Percentiles rank a stretch among this genome's conserved stretches.
phyloP scores from a whole-genome alignment of 2,797 vertebrate genomes.

The Neosilurus hyrtlii region DNA sequence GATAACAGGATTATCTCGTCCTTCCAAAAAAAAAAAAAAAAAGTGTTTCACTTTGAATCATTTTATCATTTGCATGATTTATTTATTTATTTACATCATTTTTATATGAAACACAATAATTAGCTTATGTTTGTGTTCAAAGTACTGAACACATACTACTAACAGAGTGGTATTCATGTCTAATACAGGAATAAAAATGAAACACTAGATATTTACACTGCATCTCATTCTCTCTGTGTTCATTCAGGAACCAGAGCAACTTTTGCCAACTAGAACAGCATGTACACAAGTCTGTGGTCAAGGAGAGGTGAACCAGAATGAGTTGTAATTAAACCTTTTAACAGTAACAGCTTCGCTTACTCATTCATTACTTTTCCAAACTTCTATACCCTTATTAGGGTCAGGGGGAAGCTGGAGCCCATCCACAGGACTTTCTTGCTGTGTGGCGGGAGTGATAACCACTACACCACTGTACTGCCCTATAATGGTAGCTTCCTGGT shows the following conservation, averaged over 20 bases:
- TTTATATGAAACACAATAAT: not conserved
- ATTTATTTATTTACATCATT: not conserved
- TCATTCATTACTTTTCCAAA: no score
- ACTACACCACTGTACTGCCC: no score
- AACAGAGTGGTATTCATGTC: not conserved
- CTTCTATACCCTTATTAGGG: no score
- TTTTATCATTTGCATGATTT: not conserved
- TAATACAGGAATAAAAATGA: not conserved
- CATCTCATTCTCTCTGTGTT: not conserved
- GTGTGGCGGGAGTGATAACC: no score
- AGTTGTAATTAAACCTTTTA: not conserved
- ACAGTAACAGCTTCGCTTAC: not conserved
- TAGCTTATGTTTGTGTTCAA: not conserved
- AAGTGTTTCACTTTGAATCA: not conserved
- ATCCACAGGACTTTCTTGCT: no score
- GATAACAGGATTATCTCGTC: not conserved
- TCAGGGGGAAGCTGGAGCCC: no score
- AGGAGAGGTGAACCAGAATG: not conserved
- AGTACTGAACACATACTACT: not conserved
- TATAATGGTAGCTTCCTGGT: not conserved
- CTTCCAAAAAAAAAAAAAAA: not conserved
- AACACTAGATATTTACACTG: not conserved
- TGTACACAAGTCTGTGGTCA: not conserved
- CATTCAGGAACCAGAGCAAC: not conserved
- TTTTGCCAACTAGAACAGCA: not conserved